Evolutionary conservation across 2,888 invertebrate species (phyloP).

Genomic region (Diarsia rubi): DNA sequence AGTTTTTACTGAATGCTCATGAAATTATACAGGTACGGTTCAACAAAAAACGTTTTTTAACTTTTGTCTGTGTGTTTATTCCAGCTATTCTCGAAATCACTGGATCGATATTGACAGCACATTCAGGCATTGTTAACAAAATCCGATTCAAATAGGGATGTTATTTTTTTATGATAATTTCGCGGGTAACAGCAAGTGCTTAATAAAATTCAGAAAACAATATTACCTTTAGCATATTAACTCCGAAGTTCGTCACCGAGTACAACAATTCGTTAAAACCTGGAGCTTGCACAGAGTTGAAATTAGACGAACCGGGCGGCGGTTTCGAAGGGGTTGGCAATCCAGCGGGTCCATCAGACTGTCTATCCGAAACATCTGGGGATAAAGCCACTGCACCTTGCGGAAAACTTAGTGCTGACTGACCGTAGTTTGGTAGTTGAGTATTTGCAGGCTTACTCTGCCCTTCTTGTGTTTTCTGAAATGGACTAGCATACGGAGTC

Average conservation of each 20-base stretch:
- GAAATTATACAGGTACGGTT: no score
- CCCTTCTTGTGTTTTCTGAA: neutral
- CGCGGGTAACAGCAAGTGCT: neutral
- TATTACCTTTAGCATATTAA: constrained; percentile 80
- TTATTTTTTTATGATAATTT: neutral
- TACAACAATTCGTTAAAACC: constrained; percentile 54
- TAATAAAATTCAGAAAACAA: neutral
- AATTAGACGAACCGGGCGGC: neutral
- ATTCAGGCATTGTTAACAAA: neutral
- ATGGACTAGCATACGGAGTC: neutral
- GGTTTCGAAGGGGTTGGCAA: constrained; percentile 4
- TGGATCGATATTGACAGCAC: no score
- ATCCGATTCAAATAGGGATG: neutral
- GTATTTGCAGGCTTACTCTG: constrained; percentile 7
- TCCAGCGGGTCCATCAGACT: neutral
- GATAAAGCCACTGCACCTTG: constrained; percentile 6
- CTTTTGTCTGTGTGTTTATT: neutral
- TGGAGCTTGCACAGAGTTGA: constrained; percentile 4
- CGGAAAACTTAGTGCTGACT: neutral
- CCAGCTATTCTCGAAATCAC: neutral
- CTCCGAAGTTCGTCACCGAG: constrained; percentile 77
- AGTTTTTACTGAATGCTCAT: neutral
- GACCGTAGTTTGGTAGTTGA: neutral
- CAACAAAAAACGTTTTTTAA: no score
- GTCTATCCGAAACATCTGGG: neutral